These are phyloP conservation scores for Catamblyrhynchus diadema DNA, from an alignment of 2,797 vertebrate species.

Conservation along the genomic window DNA sequence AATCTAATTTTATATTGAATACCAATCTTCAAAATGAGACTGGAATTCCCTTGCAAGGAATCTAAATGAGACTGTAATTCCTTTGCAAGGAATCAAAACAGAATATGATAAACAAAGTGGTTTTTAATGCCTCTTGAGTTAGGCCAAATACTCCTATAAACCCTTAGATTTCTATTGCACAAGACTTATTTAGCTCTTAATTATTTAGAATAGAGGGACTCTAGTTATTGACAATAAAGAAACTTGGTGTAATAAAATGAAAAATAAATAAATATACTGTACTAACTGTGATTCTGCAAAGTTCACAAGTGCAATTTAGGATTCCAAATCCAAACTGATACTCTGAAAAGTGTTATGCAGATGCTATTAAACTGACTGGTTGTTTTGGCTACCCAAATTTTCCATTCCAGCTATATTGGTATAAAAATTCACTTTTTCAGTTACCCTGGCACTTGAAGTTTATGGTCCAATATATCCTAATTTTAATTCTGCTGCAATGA, in stretches of 20 bases:
- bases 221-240: neutral
- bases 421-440: neutral
- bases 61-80: neutral
- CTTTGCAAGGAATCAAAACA: neutral
- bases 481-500: neutral
- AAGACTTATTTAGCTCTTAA: neutral
- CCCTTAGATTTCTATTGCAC: neutral
- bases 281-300: neutral
- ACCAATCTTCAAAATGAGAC: neutral
- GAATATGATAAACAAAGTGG: neutral
- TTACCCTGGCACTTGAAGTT: neutral
- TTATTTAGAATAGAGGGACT: neutral
- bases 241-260: neutral
- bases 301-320: neutral
- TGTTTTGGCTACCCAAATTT: neutral
- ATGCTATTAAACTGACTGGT: neutral
- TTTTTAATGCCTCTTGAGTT: neutral
- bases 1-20: neutral
- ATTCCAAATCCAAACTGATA: neutral
- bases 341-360: neutral
- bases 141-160: neutral
- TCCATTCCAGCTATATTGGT: neutral
- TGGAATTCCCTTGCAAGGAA: neutral
- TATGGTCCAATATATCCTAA: neutral
- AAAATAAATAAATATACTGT: neutral